Conservation (phyloP, 30 jellyfish, hydroid and myxozoan genomes). For the Aurelia sp. region DNA sequence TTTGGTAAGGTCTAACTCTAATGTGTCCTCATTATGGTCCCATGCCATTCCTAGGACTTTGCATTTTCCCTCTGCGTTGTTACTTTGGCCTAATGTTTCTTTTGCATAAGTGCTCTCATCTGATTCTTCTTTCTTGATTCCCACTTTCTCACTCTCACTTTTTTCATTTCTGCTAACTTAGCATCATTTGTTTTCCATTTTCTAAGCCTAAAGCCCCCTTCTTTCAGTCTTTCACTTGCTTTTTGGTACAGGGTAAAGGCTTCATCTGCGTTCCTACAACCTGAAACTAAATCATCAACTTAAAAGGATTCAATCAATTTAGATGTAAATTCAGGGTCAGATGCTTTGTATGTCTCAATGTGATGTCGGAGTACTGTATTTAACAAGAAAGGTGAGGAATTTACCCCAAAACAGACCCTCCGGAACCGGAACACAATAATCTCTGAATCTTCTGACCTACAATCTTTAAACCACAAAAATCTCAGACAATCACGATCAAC, state of each 20-base stretch:
- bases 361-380: conserved; percentile 23
- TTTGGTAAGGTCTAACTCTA: neutral
- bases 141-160: neutral
- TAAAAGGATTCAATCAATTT: neutral
- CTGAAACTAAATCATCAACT: conserved; percentile 38
- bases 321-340: conserved; percentile 22
- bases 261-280: conserved; percentile 23
- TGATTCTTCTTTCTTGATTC: neutral
- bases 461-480: conserved; percentile 37
- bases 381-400: conserved; percentile 6
- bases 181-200: conserved; percentile 29
- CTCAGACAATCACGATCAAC: conserved; percentile 61
- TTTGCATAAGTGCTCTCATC: neutral
- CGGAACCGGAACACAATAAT: conserved; percentile 5
- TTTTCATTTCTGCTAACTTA: neutral
- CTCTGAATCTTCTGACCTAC: neutral
- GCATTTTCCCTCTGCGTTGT: neutral
- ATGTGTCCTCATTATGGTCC: conserved; percentile 27
- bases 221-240: conserved; percentile 28
- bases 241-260: conserved; percentile 24
- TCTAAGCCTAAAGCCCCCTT: conserved; percentile 38
- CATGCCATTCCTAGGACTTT: conserved; percentile 34
- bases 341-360: conserved; percentile 10
- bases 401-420: conserved; percentile 1
- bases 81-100: conserved; percentile 12